Evolutionary conservation across 64 coral and sea anemone genomes (phyloP).

Genomic region (Trachythela sp.): DNA sequence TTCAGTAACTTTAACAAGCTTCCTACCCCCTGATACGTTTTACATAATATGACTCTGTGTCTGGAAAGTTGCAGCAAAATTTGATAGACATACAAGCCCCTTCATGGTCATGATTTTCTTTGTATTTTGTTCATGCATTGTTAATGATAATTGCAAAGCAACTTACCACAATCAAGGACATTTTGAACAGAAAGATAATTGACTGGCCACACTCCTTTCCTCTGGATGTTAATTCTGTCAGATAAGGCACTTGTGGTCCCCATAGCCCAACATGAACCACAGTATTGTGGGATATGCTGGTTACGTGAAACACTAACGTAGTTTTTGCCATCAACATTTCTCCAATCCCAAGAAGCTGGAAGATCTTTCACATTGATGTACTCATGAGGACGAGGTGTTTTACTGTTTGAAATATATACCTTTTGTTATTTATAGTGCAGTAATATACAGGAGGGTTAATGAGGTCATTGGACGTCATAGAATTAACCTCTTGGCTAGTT

Average conservation of each 20-base stretch:
- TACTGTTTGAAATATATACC: constrained; percentile 44
- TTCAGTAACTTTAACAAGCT: too few species aligned
- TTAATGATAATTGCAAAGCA: not conserved
- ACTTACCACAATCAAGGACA: constrained; percentile 91
- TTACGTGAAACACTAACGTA: constrained; percentile 92
- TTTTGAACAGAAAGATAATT: constrained; percentile 91
- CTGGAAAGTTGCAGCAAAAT: too few species aligned
- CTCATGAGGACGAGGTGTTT: constrained; percentile 71
- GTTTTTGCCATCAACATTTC: constrained; percentile 67
- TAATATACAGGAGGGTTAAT: too few species aligned
- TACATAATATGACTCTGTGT: too few species aligned
- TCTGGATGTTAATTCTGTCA: constrained; percentile 85
- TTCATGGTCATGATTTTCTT: too few species aligned
- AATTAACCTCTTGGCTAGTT: too few species aligned
- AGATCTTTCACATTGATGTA: constrained; percentile 58
- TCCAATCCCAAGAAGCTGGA: constrained; percentile 72
- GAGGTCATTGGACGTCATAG: too few species aligned
- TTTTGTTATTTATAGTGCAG: too few species aligned
- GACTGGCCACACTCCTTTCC: constrained; percentile 82
- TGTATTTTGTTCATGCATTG: not conserved
- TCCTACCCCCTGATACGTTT: too few species aligned
- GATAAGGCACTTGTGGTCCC: constrained; percentile 94
- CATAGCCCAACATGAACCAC: constrained; percentile 92
- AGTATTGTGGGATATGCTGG: constrained; percentile 97
- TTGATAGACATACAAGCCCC: too few species aligned